phyloP scores from a whole-genome alignment of 1,140 invertebrate genomes.

The Drosophila gunungcola region DNA sequence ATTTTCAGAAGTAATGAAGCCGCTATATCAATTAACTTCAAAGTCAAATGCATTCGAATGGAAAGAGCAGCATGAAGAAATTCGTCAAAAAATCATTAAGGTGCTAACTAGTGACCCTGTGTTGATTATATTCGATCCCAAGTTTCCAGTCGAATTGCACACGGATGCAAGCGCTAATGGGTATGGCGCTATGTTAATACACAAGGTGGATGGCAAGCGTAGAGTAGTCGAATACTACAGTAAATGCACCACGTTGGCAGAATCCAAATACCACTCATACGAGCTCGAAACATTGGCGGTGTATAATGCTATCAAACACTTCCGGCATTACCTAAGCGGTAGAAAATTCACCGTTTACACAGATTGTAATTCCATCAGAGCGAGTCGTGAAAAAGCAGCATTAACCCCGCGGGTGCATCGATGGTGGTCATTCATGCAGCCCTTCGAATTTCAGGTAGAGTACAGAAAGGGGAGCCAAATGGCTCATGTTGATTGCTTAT shows the following conservation, averaged over 20 bases:
- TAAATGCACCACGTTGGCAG: no score
- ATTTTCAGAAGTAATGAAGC: slow-evolving; percentile 4
- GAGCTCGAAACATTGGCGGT: background rate
- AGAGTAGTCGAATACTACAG: background rate
- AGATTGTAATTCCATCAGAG: no score
- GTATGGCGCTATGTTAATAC: background rate
- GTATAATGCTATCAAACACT: slow-evolving; percentile 3
- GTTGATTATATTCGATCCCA: no score
- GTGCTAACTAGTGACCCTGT: background rate
- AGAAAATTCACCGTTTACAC: no score
- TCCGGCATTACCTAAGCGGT: background rate
- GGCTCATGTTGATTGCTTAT: slow-evolving; percentile 3
- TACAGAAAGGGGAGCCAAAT: background rate
- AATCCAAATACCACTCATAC: background rate
- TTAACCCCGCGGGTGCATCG: no score
- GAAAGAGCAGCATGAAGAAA: background rate
- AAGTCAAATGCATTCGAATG: background rate
- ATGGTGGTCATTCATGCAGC: no score
- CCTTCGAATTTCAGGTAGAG: no score
- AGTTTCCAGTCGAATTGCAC: no score
- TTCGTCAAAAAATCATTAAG: slow-evolving; percentile 5
- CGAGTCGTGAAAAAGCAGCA: no score
- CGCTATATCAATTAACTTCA: background rate
- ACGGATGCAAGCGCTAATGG: no score
- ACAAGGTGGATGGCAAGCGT: background rate